Evolutionary conservation across 1,140 invertebrate species (phyloP).

Genomic region (Periplaneta americana): DNA sequence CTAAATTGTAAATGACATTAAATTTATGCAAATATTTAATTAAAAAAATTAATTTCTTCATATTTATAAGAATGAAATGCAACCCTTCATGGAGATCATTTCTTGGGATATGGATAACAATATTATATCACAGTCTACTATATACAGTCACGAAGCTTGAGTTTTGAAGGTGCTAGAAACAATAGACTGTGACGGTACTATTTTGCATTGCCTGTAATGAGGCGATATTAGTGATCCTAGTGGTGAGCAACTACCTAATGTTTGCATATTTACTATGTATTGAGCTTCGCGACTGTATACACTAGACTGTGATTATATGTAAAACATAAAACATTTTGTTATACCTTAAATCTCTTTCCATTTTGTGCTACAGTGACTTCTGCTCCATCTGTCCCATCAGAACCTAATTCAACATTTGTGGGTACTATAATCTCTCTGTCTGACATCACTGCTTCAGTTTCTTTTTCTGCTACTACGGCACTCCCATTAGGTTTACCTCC

Average conservation of each 20-base stretch:
- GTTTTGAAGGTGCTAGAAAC: background rate
- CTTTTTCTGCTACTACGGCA: background rate
- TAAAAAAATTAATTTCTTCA: no score
- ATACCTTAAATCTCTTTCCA: background rate
- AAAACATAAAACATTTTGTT: background rate
- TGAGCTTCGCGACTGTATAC: background rate
- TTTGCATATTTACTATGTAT: background rate
- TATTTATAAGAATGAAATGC: no score
- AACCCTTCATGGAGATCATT: no score
- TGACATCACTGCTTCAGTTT: no score
- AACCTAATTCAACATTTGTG: background rate
- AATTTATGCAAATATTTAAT: no score
- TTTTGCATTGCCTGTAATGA: background rate
- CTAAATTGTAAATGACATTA: no score
- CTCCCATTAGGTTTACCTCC: background rate
- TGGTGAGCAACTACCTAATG: background rate
- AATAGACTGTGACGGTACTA: background rate
- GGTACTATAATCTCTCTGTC: background rate
- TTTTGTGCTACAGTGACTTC: background rate
- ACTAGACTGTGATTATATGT: background rate
- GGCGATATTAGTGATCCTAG: background rate
- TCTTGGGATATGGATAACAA: no score
- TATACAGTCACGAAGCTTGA: background rate
- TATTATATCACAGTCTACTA: no score
- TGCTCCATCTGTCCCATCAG: background rate